These are phyloP conservation scores for Gasterosteus nipponicus DNA, from an alignment of 2,113 vertebrate species.

Conservation along the genomic window DNA sequence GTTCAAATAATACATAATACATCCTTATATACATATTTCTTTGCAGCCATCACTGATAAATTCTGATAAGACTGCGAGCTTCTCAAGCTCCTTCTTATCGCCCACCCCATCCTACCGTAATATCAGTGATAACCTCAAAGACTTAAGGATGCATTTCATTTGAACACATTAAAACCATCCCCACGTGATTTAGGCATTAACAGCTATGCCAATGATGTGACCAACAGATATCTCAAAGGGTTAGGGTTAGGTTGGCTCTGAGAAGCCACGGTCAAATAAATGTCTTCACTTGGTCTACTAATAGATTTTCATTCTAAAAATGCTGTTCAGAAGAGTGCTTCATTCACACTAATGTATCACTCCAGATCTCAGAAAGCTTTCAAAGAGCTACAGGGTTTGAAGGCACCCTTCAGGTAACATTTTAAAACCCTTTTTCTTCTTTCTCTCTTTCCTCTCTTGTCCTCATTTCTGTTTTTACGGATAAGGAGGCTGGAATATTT, in stretches of 20 bases:
- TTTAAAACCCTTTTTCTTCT: constrained; percentile 3
- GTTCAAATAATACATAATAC: constrained; percentile 68
- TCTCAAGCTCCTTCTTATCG: constrained; percentile 43
- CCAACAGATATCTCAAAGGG: constrained; percentile 12
- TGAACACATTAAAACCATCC: constrained; percentile 60
- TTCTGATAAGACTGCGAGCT: constrained; percentile 43
- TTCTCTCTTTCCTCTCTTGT: constrained; percentile 10
- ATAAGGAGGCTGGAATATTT: not conserved
- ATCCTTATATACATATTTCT: constrained; percentile 49
- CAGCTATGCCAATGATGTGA: not conserved
- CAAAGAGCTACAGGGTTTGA: constrained; percentile 15
- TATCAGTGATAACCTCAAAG: constrained; percentile 62
- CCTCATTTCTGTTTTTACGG: constrained; percentile 13
- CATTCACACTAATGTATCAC: not conserved
- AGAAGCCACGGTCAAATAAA: constrained; percentile 22
- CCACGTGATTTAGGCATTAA: constrained; percentile 33
- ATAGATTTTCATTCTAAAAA: not conserved
- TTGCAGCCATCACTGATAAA: constrained; percentile 57
- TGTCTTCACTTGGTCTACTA: constrained; percentile 5
- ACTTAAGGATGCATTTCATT: constrained; percentile 68
- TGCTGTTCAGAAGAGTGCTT: not conserved
- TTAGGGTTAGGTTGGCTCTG: no score
- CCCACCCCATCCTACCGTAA: not conserved
- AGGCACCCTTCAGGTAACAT: not conserved
- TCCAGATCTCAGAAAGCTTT: not conserved